A percentile compares a stretch with the other conserved stretches of the same genome.
These are phyloP conservation scores for Hypsibius dujardini DNA, from an alignment of 1,140 invertebrate genomes.

Conservation along the genomic window DNA sequence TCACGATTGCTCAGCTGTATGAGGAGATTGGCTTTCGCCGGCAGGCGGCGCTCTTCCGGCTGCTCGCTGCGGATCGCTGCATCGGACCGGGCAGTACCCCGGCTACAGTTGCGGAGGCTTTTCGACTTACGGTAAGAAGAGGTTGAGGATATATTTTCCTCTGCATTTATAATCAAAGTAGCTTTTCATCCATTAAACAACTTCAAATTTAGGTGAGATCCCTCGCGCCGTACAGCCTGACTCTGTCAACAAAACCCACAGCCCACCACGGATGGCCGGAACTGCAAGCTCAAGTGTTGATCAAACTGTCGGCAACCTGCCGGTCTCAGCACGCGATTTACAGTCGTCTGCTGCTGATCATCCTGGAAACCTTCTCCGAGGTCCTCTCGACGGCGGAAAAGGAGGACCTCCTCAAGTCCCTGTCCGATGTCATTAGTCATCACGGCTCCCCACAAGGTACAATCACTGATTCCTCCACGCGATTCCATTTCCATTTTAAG, in stretches of 20 bases:
- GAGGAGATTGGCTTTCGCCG: constrained; percentile 6
- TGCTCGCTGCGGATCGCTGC: neutral
- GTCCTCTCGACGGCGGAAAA: neutral
- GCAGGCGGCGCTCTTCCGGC: constrained; percentile 9
- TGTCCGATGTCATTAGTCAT: neutral
- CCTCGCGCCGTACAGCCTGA: neutral
- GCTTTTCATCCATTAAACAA: too few relatives aligned
- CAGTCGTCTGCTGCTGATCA: neutral
- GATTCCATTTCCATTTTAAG: too few relatives aligned
- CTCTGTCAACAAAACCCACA: neutral
- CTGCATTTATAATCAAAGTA: too few relatives aligned
- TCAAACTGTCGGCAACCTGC: neutral
- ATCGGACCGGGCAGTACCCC: neutral
- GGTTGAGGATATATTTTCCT: too few relatives aligned
- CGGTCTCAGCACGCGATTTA: neutral
- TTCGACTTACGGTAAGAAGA: too few relatives aligned
- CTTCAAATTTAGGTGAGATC: neutral
- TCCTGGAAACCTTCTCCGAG: neutral
- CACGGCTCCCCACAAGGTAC: neutral
- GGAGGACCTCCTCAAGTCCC: neutral
- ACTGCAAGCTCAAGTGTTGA: constrained; percentile 2
- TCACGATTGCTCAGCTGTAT: neutral
- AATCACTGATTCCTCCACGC: too few relatives aligned
- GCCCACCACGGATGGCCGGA: neutral
- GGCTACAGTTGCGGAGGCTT: too few relatives aligned